phyloP scores from a whole-genome alignment of 2,797 vertebrate genomes.

The Buphagus erythrorhynchus region DNA sequence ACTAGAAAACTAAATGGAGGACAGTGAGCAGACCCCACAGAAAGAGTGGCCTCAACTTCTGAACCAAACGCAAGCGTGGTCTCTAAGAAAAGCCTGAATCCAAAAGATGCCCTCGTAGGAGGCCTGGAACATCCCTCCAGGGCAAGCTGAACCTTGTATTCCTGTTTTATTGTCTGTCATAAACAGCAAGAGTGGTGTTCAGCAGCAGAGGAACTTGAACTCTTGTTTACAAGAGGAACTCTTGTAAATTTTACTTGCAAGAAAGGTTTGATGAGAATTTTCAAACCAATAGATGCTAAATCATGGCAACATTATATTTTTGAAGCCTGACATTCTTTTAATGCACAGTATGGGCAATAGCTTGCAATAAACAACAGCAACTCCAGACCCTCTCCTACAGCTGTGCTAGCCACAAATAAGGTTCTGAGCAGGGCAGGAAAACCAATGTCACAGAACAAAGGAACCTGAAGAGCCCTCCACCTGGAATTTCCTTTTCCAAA shows the following conservation, averaged over 20 bases:
- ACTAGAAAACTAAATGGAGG: not conserved
- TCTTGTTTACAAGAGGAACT: not conserved
- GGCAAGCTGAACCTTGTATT: not conserved
- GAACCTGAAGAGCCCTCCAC: not conserved
- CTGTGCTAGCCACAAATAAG: not conserved
- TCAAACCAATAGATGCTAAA: not conserved
- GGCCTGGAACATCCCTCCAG: not conserved
- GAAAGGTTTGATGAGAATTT: not conserved
- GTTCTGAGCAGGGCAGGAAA: not conserved
- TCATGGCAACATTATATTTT: not conserved
- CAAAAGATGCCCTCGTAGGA: not conserved
- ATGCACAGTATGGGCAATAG: not conserved
- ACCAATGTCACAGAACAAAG: not conserved
- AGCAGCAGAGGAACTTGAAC: not conserved
- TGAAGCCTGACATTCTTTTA: not conserved
- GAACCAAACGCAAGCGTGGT: rapidly evolving
- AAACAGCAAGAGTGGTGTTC: not conserved
- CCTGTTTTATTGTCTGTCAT: not conserved
- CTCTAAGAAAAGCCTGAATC: not conserved
- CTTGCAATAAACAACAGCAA: not conserved
- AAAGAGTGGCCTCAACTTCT: not conserved
- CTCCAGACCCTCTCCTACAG: not conserved
- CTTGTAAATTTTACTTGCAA: not conserved
- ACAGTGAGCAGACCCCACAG: not conserved
- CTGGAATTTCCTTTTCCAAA: not conserved